A percentile compares a stretch with the other conserved stretches of the same genome.
These are phyloP conservation scores for Prolemur simus DNA, from an alignment of 2,113 vertebrate species.

Conservation along the genomic window DNA sequence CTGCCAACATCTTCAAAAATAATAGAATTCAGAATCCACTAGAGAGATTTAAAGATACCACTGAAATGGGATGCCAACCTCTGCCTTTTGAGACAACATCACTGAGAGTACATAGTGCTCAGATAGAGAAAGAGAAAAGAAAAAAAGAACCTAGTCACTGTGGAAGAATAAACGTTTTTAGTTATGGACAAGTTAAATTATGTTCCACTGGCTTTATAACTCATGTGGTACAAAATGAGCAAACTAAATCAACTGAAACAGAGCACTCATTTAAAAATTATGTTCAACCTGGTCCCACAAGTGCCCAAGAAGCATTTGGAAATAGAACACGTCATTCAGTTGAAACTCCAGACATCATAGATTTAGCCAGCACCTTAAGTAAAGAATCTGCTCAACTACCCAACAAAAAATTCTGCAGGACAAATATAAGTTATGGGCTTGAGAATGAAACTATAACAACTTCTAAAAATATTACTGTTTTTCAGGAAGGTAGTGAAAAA, in stretches of 20 bases:
- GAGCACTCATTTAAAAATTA: slow-evolving; percentile 68
- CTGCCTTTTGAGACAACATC: slow-evolving; percentile 46
- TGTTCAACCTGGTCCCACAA: slow-evolving; percentile 74
- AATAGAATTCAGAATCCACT: background rate
- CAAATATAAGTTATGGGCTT: slow-evolving; percentile 24
- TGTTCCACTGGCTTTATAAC: slow-evolving; percentile 74
- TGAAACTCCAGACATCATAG: slow-evolving; percentile 45
- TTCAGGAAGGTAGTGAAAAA: slow-evolving; percentile 46
- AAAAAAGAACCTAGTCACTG: background rate
- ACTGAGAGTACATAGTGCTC: background rate
- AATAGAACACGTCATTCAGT: slow-evolving; percentile 42
- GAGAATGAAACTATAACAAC: slow-evolving; percentile 50
- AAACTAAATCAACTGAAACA: slow-evolving; percentile 53
- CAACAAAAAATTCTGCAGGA: background rate
- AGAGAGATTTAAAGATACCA: slow-evolving; percentile 61
- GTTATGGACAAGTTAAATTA: slow-evolving; percentile 63
- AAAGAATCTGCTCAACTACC: slow-evolving; percentile 53
- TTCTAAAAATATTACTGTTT: background rate
- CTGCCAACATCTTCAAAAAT: background rate
- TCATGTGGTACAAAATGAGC: slow-evolving; percentile 56
- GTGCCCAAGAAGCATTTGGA: slow-evolving; percentile 74
- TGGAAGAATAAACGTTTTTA: slow-evolving; percentile 36
- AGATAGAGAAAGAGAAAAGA: slow-evolving; percentile 40
- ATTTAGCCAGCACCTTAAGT: slow-evolving; percentile 63
- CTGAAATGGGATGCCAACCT: slow-evolving; percentile 38